Evolutionary conservation across 92 coral and sea anemone species (phyloP), one percentile per base, ranked within the genome.

Genomic region (Parazoanthus atlanticus): DNA sequence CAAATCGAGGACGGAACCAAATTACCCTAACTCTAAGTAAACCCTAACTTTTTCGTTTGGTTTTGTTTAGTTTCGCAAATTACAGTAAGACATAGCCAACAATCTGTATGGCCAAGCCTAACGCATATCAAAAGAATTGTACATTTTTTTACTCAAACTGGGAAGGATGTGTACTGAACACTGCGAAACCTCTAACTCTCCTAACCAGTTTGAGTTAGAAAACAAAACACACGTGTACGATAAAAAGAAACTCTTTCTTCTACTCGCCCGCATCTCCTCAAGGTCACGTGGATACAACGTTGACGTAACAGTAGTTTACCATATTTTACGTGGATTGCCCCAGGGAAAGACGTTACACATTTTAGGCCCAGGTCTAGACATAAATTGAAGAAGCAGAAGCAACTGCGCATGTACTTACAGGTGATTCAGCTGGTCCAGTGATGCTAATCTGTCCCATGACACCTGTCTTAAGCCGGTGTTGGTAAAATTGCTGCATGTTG

Each of bases 401-500:
- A 17, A 41, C 40, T 23, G 41, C 38, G 12, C 32, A 69, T 16
- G 74, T 69, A 84, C 87, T 70, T 69, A 84, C 87, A 84, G 64
- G 33, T 70, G 43, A 43, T n/a, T 84, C 19, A 84, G 78, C 58
- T 70, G 30, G 64, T 16, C 74, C n/a, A 84, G 58, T 26, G 76
- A 1, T 25, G 87, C 67, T 19, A 84, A 9, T n/a, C 49, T 43
- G 26, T 69, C 65, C 87, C 87, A 84, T 17, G 87, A 69, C 3
- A 69, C 65, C 29, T 70, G 30, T 0, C 87, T 43, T 67, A 84
- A 28, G 41, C 78, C 87, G 16, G 78, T 84, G 46, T 70, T 43
- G 15, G 78, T 69, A 16, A 84, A 29, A 25, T 84, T 84, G 78
- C 87, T 84, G 87, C 49, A 19, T 61, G 28, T 19, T 61, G 8